Base-by-base conservation (phyloP, 1,140 invertebrate species). In the Latrodectus geometricus region DNA sequence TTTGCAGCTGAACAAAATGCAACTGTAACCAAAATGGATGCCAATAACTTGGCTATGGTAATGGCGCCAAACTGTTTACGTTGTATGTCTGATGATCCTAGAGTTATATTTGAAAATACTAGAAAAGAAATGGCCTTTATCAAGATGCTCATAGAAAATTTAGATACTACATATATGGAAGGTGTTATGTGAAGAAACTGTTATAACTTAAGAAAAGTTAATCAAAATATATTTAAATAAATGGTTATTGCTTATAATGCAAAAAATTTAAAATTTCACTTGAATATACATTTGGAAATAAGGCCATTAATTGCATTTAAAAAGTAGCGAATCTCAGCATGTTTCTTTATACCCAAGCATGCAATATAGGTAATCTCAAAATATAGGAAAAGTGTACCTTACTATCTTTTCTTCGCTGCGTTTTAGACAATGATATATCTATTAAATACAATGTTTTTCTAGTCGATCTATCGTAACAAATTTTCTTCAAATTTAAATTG, bases 41-140 rank as follows among this genome's bases (percentile, higher is more conserved):
- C 97, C 0, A 97, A 96, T 79, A 99, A 99, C 92, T 92, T 99
- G 85, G 97, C 97, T 5, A 99, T 99, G 97, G 97, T 99, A 72
- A 99, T 99, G 94, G 97, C 98, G 0, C 98, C 98, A 3, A 99
- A 99, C 92, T 97, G 97, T 91, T 93, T 99, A 86, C 94, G 97
- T 52, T 99, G 97, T 91, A 97, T 95, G 88, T 97, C 97, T 68
- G 95, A 96, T 89, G 97, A 99, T 92, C 97, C 97, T 9, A 93
- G 95, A 84, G 94, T 98, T 78, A 99, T 99, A 89, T 94, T 99
- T 89, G 97, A 99, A 90, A 99, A 99, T 92, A 97, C 98, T 52
- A 94, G 97, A 72, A 98, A 98, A 91, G 98, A 99, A 92, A 99
- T 99, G 97, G 95, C 96, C 88, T 99, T 99, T 91, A 95, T 99